Percentiles rank a stretch among this genome's conserved stretches.
Evolutionary conservation across 2,797 vertebrate genomes (phyloP).

Genomic region (Rhinatrema bivittatum): DNA sequence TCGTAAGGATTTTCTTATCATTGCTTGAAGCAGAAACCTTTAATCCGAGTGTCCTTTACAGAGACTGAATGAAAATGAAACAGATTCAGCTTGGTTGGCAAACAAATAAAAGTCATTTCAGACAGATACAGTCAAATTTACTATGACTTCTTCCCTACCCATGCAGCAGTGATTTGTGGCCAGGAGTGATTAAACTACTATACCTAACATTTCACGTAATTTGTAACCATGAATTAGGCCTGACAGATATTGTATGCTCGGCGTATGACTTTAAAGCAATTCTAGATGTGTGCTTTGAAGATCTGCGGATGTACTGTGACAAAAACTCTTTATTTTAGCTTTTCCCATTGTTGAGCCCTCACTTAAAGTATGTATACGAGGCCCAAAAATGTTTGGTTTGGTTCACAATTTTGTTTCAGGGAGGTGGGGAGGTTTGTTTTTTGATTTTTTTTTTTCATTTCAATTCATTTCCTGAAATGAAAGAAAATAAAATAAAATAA

Average conservation of each 20-base stretch:
- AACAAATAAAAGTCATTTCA: conserved; percentile 6
- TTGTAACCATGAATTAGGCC: conserved; percentile 2
- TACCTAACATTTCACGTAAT: conserved; percentile 25
- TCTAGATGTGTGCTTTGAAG: conserved; percentile 9
- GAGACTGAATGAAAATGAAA: conserved; percentile 43
- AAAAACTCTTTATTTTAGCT: too few species aligned
- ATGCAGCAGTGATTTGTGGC: conserved; percentile 1
- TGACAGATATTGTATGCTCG: conserved; percentile 8
- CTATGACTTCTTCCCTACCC: conserved; percentile 8
- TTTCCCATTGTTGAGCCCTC: too few species aligned
- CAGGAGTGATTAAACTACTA: not conserved
- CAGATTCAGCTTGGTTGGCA: conserved; percentile 14
- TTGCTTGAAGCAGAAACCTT: conserved; percentile 34
- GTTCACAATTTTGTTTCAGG: too few species aligned
- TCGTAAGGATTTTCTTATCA: conserved; percentile 49
- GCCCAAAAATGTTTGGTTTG: too few species aligned
- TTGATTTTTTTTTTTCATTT: too few species aligned
- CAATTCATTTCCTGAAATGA: too few species aligned
- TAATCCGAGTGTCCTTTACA: conserved; percentile 29
- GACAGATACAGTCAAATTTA: not conserved
- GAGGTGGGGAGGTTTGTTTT: too few species aligned
- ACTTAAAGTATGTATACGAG: too few species aligned
- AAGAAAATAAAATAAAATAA: too few species aligned
- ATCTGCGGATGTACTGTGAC: not conserved
- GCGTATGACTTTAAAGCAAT: conserved; percentile 2